A percentile compares a stretch with the other conserved stretches of the same genome.
These are phyloP conservation scores for Atethmia centrago DNA, from an alignment of 2,888 invertebrate species.

Conservation along the genomic window DNA sequence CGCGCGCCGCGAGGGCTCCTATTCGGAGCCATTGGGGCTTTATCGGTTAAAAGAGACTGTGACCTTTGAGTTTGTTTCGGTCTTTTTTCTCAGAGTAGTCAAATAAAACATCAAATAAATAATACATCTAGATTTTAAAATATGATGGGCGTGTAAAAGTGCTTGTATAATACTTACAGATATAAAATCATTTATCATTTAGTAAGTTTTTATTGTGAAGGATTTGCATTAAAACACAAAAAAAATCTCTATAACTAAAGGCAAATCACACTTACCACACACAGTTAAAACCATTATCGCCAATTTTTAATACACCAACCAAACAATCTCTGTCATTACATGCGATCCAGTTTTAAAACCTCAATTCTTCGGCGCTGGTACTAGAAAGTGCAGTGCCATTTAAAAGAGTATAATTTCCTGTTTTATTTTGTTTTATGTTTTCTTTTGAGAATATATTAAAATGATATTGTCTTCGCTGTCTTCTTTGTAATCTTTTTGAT, in stretches of 20 bases:
- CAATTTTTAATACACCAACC: slow-evolving; percentile 1
- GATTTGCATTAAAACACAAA: neutral
- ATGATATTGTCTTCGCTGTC: slow-evolving; percentile 8
- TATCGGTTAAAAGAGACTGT: too few relatives aligned
- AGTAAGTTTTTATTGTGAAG: neutral
- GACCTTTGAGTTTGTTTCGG: too few relatives aligned
- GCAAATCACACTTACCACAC: neutral
- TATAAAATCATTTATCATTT: too few relatives aligned
- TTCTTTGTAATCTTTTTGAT: slow-evolving; percentile 11
- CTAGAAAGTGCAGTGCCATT: slow-evolving; percentile 44
- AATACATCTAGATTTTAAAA: too few relatives aligned
- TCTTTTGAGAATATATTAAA: slow-evolving; percentile 18
- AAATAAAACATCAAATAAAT: too few relatives aligned
- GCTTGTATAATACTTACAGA: too few relatives aligned
- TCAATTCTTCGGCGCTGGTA: slow-evolving; percentile 20
- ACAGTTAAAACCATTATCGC: neutral
- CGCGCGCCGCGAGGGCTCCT: too few relatives aligned
- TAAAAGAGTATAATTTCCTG: slow-evolving; percentile 45
- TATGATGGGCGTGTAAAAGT: too few relatives aligned
- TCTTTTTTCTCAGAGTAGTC: too few relatives aligned
- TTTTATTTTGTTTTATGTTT: slow-evolving; percentile 20
- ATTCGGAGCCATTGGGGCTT: too few relatives aligned
- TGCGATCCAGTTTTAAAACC: slow-evolving; percentile 39
- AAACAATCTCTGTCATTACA: slow-evolving; percentile 24
- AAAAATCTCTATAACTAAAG: neutral